These are phyloP conservation scores for Amblyteles armatorius DNA, from an alignment of 2,888 invertebrate genomes.

Conservation along the genomic window DNA sequence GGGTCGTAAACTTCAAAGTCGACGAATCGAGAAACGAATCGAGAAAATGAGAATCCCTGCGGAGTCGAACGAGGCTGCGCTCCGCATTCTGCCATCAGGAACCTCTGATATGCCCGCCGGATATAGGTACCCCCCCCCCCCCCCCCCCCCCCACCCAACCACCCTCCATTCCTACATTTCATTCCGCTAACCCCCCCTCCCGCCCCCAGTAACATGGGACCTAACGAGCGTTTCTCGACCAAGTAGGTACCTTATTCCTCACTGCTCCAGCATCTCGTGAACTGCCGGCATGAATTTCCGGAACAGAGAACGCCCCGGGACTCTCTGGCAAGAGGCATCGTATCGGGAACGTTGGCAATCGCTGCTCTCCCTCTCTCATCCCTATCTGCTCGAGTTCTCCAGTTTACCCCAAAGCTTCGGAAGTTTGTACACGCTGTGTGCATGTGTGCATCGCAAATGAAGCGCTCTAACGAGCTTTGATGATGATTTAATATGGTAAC, in stretches of 20 bases:
- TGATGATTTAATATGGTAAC: background rate
- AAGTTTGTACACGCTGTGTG: conserved; percentile 2
- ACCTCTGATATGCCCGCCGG: conserved; percentile 68
- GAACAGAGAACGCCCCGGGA: conserved; percentile 59
- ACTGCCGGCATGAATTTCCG: conserved; percentile 66
- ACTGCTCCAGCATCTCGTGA: conserved; percentile 33
- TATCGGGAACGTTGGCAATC: conserved; percentile 26
- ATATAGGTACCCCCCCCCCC: conserved; percentile 56
- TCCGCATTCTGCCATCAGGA: conserved; percentile 57
- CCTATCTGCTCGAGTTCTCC: background rate
- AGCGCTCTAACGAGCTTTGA: conserved; percentile 2
- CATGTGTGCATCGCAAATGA: background rate
- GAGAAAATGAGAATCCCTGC: conserved; percentile 65
- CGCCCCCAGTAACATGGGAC: conserved; percentile 45
- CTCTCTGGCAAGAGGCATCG: conserved; percentile 24
- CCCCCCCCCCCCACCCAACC: conserved; percentile 24
- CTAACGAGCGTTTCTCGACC: conserved; percentile 68
- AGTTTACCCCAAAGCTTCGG: background rate
- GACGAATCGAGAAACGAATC: conserved; percentile 21
- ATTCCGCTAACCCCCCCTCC: conserved; percentile 1
- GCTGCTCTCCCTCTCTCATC: background rate
- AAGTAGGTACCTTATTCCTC: conserved; percentile 56
- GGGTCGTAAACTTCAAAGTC: conserved; percentile 35
- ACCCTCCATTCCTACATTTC: background rate
- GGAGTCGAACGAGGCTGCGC: conserved; percentile 38